These are phyloP conservation scores for Capromys pilorides DNA, from an alignment of 2,797 vertebrate species.

Conservation along the genomic window DNA sequence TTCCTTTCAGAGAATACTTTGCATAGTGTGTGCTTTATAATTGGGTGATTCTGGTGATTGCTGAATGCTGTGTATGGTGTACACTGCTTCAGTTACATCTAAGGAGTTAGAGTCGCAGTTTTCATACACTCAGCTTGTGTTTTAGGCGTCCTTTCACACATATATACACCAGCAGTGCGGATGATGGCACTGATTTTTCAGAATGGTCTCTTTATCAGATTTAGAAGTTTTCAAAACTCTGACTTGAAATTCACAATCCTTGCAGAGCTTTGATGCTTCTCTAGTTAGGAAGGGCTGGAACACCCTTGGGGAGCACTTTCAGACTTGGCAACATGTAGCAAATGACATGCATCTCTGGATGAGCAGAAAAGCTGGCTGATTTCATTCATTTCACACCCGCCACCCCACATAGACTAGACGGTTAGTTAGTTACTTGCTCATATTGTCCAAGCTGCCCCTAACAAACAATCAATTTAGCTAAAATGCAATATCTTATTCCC, in stretches of 20 bases:
- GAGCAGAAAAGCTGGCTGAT: constrained; percentile 32
- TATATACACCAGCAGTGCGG: constrained; percentile 28
- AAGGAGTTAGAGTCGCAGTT: not conserved
- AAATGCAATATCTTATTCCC: not conserved
- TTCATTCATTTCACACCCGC: constrained; percentile 16
- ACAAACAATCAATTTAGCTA: not conserved
- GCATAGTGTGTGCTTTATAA: constrained; percentile 14
- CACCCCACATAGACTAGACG: not conserved
- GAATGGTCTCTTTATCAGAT: constrained; percentile 52
- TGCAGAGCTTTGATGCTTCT: constrained; percentile 15
- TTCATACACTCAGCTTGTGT: not conserved
- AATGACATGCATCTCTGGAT: not conserved
- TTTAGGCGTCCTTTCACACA: not conserved
- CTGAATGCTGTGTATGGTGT: not conserved
- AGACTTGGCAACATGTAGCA: constrained; percentile 37
- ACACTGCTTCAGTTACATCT: not conserved
- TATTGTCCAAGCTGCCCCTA: constrained; percentile 35
- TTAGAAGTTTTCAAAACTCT: constrained; percentile 8
- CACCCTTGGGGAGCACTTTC: constrained; percentile 30
- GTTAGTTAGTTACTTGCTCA: not conserved
- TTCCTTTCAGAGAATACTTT: not conserved
- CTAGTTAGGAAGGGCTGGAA: constrained; percentile 56
- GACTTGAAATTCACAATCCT: not conserved
- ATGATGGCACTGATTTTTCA: constrained; percentile 52
- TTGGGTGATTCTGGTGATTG: not conserved